Evolutionary conservation across 1,140 invertebrate species (phyloP), one percentile per base, ranked within the genome.

Genomic region (Latrodectus geometricus): DNA sequence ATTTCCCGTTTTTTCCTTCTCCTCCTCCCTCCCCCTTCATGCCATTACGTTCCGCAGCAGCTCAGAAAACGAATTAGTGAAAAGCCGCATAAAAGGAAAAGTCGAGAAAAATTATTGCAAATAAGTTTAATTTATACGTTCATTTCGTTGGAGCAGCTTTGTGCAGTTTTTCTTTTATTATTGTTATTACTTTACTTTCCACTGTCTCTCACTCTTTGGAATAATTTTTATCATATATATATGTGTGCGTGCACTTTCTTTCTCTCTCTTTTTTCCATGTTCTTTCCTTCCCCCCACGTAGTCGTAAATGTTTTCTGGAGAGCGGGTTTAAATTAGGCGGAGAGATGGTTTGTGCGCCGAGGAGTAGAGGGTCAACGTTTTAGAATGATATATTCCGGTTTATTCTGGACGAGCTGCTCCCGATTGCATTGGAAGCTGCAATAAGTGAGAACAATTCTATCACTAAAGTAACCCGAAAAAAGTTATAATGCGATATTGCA

Each of bases 121-220:
- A 86, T 86, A 86, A 86, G 83, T 86, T 86, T 86, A 86, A 86
- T 86, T 86, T 86, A 86, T 86, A 86, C 83, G 83, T 74, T 86
- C 83, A 50, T 78, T 86, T 49, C 56, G 72, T 54, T 48, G 52
- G 69, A 52, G 72, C 56, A n/a, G 83, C 73, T 75, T 73, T 73
- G 21, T 73, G 12, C 21, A 48, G 11, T 73, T 73, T 73, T 48
- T 72, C 11, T 72, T 35, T 72, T 75, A n/a, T 75, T 75, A 52
- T 56, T 7, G 8, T 52, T 75, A 12, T 21, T 23, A n/a, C 50
- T 75, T 48, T 56, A 12, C 35, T 15, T 61, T 61, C 17, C 17
- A 14, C 54, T 61, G 54, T 61, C 54, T 61, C 54, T 61, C 54
- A 61, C 54, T 61, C 54, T 61, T 61, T 61, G 11, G 54, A 61